These are phyloP conservation scores for Leptodirus hochenwartii DNA, from an alignment of 2,888 invertebrate species.

Conservation along the genomic window DNA sequence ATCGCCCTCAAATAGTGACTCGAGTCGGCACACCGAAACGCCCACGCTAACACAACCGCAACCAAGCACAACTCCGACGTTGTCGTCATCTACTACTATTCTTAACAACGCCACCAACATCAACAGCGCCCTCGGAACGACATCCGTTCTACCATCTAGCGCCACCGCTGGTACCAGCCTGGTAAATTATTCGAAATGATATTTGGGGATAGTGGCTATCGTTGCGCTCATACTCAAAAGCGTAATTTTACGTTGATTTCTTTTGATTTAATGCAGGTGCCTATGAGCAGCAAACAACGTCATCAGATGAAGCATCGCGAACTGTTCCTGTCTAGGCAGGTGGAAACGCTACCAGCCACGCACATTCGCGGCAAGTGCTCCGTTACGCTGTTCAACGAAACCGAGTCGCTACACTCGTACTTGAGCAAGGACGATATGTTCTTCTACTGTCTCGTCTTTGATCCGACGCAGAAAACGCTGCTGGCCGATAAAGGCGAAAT, in stretches of 20 bases:
- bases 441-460: conserved; percentile 99
- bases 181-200: too few relatives aligned
- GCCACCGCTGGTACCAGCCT: neutral
- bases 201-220: too few relatives aligned
- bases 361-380: conserved; percentile 99
- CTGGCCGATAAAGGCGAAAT: conserved; percentile 98
- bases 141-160: neutral
- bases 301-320: conserved; percentile 97
- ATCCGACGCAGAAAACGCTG: conserved; percentile 96
- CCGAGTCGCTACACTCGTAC: conserved; percentile 91
- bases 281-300: conserved; percentile 63
- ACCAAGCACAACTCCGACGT: too few relatives aligned
- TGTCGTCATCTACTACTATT: neutral
- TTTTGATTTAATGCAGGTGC: too few relatives aligned
- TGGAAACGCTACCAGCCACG: conserved; percentile 95
- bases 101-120: conserved; percentile 8
- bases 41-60: too few relatives aligned
- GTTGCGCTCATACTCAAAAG: neutral
- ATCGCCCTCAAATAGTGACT: conserved; percentile 12
- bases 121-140: conserved; percentile 3
- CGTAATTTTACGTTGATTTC: too few relatives aligned
- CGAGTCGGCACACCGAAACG: too few relatives aligned
- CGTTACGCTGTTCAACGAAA: conserved; percentile 97
- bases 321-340: conserved; percentile 91
- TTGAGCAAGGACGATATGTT: conserved; percentile 96